phyloP scores from a whole-genome alignment of 2,113 vertebrate species.

The Sapajus apella region DNA sequence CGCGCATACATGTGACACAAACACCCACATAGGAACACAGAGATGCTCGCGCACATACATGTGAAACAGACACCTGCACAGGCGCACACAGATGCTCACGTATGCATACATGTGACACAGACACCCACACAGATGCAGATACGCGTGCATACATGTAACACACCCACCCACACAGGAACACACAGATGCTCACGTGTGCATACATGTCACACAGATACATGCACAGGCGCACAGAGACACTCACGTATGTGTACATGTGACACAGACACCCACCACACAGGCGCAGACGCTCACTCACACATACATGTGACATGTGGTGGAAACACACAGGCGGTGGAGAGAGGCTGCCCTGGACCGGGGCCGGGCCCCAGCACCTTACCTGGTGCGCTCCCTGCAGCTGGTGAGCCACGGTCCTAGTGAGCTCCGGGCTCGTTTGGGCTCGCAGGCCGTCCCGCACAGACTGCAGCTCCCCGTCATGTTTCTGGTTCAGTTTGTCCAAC shows the following conservation, averaged over 20 bases:
- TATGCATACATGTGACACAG: no score
- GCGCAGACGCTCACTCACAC: neutral
- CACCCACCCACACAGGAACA: no score
- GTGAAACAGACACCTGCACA: neutral
- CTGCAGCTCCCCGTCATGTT: constrained; percentile 80
- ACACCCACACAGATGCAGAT: neutral
- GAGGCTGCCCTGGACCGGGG: neutral
- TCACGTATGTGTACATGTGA: no score
- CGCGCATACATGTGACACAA: no score
- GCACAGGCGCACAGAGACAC: no score
- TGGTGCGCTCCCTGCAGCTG: constrained; percentile 86
- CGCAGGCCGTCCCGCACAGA: constrained; percentile 81
- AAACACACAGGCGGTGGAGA: accelerated
- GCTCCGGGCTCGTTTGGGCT: constrained; percentile 82
- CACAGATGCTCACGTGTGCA: accelerated
- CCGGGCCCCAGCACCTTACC: constrained; percentile 78
- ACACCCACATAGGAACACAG: neutral
- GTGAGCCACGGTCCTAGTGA: constrained; percentile 85
- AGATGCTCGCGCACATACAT: no score
- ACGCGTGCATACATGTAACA: no score
- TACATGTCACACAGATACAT: no score
- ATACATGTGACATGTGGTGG: no score
- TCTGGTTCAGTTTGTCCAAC: constrained; percentile 74
- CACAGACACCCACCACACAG: neutral
- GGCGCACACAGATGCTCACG: neutral